phyloP scores from a whole-genome alignment of 2,113 vertebrate genomes.

The Phyllostomus discolor region DNA sequence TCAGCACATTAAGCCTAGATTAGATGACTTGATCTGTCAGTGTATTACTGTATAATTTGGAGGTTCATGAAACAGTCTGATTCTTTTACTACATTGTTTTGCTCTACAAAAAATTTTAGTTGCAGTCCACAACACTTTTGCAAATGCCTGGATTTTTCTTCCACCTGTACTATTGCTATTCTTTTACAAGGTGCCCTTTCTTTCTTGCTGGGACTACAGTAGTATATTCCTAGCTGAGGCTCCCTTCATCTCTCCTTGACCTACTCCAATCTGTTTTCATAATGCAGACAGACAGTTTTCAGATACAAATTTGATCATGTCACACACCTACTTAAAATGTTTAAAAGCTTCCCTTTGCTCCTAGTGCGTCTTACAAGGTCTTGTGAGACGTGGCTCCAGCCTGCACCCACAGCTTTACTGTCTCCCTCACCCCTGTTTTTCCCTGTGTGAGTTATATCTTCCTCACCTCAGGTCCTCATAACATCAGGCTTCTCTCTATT shows the following conservation, averaged over 20 bases:
- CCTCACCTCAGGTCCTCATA: neutral
- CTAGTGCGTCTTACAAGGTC: neutral
- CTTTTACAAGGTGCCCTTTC: neutral
- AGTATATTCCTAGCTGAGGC: neutral
- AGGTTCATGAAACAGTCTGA: neutral
- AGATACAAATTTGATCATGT: neutral
- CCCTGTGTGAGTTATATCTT: neutral
- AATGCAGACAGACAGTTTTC: neutral
- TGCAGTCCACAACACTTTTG: neutral
- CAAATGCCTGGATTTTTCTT: neutral
- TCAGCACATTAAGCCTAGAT: neutral
- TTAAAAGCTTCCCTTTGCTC: neutral
- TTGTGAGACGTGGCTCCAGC: neutral
- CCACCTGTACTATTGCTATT: neutral
- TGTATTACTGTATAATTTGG: neutral
- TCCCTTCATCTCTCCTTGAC: neutral
- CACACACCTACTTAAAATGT: neutral
- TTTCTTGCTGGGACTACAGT: neutral
- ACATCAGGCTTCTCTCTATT: neutral
- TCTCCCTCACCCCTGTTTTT: neutral
- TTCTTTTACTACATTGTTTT: conserved; percentile 5
- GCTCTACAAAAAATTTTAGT: neutral
- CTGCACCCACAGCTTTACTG: neutral
- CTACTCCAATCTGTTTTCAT: neutral
- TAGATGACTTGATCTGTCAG: neutral